Conservation (phyloP, 2,113 vertebrate species). For the Opisthocomus hoazin region DNA sequence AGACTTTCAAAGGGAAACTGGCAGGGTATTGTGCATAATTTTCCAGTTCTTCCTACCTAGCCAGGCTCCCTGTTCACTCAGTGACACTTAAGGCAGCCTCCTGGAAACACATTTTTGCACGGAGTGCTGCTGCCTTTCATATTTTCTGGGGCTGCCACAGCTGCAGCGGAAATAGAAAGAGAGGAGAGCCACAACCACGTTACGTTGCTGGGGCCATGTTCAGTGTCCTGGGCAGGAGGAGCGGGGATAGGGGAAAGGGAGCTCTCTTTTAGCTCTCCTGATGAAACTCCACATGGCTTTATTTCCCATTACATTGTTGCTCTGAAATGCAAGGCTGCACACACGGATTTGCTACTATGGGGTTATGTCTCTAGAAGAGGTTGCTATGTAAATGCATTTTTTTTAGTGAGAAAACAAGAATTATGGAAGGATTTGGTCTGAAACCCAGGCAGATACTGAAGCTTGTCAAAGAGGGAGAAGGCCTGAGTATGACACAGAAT, state of each 20-base stretch:
- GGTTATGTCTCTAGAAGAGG: background rate
- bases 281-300: background rate
- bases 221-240: background rate
- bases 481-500: background rate
- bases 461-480: background rate
- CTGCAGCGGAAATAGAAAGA: background rate
- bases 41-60: background rate
- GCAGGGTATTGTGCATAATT: background rate
- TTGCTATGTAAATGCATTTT: background rate
- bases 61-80: background rate
- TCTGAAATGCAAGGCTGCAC: background rate
- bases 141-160: accelerated
- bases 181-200: background rate
- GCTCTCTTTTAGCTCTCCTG: background rate
- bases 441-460: background rate
- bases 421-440: background rate
- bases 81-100: background rate
- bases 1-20: background rate
- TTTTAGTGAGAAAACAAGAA: background rate
- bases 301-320: background rate
- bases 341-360: background rate
- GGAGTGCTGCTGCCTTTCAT: background rate
- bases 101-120: background rate
- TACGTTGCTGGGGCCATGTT: background rate
- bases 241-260: background rate